Evolutionary conservation across 2,888 invertebrate species (phyloP), one percentile per base, ranked within the genome.

Genomic region (Endotricha flammealis): DNA sequence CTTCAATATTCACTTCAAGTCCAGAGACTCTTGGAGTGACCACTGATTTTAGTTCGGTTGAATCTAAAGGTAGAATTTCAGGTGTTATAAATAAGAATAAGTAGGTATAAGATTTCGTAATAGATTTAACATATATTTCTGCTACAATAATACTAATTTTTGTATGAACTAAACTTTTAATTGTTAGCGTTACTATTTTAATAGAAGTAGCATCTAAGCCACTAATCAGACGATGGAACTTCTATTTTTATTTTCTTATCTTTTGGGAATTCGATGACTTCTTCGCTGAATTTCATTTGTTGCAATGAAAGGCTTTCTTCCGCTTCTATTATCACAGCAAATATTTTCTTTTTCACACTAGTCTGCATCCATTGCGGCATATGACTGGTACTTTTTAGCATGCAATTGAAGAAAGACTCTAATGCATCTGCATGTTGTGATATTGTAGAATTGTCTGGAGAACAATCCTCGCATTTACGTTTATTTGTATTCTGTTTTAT

Each of bases 281-380:
- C 16, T n/a, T 35, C 31, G 8, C 41, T 38, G 27, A 53, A 55
- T 4, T 47, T 53, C 42, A 61, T 66, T 29, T 35, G 35, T 8
- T 7, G 20, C 5, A 58, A 48, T 1, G 77, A 70, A 5, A 82
- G 48, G 25, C 55, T 56, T 52, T 85, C 82, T 41, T 85, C 83
- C 0, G 83, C 78, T 12, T 82, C 78, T 37, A 83, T 83, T 10
- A 85, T 74, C 2, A 82, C 72, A 0, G 74, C 76, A 41, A 85
- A 85, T 53, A 83, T 80, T 53, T 76, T 85, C 48, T 82, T 85
- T 46, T 85, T 85, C 0, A 85, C 80, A 60, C 80, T 81, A 1
- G 82, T 85, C 56, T 83, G 83, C 78, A 85, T 80, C 79, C 77
- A 81, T 6, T 46, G 57, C 0, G 83, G 82, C 83, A 85, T 82